Percentiles rank a stretch among this genome's conserved stretches.
Conservation (phyloP, 2,113 vertebrate genomes). For the Willisornis vidua region DNA sequence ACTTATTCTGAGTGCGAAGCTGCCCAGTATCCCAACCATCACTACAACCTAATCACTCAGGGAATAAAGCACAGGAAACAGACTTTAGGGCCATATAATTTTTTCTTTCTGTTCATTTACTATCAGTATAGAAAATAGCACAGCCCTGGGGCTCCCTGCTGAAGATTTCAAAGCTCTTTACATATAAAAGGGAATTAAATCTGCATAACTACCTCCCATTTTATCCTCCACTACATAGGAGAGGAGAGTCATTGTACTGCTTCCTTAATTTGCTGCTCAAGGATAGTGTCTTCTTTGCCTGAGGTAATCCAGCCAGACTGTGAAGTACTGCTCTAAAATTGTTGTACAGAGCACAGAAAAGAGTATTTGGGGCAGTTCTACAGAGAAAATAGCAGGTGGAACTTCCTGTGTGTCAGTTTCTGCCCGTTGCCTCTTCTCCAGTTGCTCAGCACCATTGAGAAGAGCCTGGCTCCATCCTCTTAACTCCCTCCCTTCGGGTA, state of each 20-base stretch:
- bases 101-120: neutral
- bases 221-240: neutral
- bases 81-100: neutral
- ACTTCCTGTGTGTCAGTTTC: neutral
- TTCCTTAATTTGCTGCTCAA: conserved; percentile 4
- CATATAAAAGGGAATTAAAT: conserved; percentile 18
- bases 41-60: neutral
- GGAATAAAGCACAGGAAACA: neutral
- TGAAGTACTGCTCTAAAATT: neutral
- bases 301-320: neutral
- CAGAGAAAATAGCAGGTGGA: neutral
- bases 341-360: neutral
- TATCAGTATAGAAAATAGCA: neutral
- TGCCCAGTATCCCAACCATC: neutral
- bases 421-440: neutral
- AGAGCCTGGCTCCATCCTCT: neutral
- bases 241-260: neutral
- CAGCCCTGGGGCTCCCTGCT: neutral
- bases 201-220: neutral
- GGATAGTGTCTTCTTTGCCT: neutral
- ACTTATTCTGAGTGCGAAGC: neutral
- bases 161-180: neutral
- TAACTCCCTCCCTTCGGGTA: neutral
- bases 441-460: neutral
- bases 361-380: neutral